phyloP scores from a whole-genome alignment of 2,888 invertebrate species.

The Cenopis cana region DNA sequence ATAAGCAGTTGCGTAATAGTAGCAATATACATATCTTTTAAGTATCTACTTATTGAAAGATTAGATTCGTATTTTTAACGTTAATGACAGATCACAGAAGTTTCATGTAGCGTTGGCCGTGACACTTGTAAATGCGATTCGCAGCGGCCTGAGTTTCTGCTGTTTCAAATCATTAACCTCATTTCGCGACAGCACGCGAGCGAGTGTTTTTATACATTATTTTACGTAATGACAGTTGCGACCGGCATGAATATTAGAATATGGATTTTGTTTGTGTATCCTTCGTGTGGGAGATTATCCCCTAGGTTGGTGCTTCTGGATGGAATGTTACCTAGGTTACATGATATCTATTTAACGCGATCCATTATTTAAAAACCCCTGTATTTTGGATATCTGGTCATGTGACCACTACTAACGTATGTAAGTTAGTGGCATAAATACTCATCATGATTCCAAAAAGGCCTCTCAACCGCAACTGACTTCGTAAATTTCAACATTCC shows the following conservation, averaged over 20 bases:
- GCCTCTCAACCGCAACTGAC: conserved; percentile 23
- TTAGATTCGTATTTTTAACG: conserved; percentile 15
- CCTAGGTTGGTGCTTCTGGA: conserved; percentile 3
- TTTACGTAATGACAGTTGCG: conserved; percentile 33
- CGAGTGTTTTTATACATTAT: conserved; percentile 38
- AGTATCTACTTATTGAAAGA: not conserved
- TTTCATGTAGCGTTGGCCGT: conserved; percentile 33
- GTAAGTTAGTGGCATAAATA: not conserved
- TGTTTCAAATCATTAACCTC: conserved; percentile 61
- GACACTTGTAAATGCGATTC: conserved; percentile 37
- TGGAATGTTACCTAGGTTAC: not conserved
- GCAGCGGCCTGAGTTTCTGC: conserved; percentile 55
- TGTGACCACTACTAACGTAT: too few relatives aligned
- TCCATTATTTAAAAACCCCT: too few relatives aligned
- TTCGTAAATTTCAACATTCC: conserved; percentile 26
- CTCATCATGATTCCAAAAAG: conserved; percentile 28
- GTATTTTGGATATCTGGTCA: conserved; percentile 9
- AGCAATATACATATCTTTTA: not conserved
- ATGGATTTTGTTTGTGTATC: conserved; percentile 10
- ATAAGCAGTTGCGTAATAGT: not conserved
- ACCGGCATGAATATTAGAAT: conserved; percentile 16
- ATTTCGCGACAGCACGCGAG: conserved; percentile 53
- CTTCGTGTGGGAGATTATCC: conserved; percentile 29
- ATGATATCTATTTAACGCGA: too few relatives aligned
- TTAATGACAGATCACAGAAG: conserved; percentile 20